Conservation (phyloP, 2,888 invertebrate genomes). For the Hanleya hanleyi region DNA sequence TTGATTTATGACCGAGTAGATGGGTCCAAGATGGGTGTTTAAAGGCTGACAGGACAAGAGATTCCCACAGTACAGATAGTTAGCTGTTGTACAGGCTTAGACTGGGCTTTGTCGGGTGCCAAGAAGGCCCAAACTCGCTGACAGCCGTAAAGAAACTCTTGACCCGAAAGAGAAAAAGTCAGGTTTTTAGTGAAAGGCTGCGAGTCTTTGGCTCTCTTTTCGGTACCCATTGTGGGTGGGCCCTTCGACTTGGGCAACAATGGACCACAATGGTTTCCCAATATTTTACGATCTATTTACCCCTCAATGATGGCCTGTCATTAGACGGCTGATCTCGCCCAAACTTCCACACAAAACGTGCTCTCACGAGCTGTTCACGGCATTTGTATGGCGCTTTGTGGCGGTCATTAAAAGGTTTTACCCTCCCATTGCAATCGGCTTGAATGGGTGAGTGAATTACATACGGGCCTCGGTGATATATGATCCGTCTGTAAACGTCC, state of each 20-base stretch:
- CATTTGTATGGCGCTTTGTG: conserved; percentile 10
- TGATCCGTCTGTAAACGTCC: too few relatives aligned
- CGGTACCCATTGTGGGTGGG: neutral
- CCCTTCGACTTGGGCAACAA: neutral
- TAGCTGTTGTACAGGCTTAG: neutral
- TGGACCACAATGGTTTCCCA: neutral
- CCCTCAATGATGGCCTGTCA: conserved; percentile 9
- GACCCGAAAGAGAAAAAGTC: conserved; percentile 10
- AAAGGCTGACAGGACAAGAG: neutral
- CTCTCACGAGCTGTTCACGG: neutral
- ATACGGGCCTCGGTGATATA: neutral
- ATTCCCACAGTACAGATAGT: neutral
- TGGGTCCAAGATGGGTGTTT: neutral
- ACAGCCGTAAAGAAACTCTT: conserved; percentile 9
- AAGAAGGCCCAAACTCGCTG: conserved; percentile 3
- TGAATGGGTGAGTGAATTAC: conserved; percentile 1
- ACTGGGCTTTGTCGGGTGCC: neutral
- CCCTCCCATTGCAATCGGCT: neutral
- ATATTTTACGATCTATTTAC: conserved; percentile 5
- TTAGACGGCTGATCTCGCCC: neutral
- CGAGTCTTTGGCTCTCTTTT: neutral
- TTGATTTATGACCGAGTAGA: neutral
- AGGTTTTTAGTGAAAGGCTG: neutral
- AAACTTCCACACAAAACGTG: conserved; percentile 7
- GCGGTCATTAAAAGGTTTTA: neutral